phyloP scores from a whole-genome alignment of 2,113 vertebrate genomes.

The Cyprinodon tularosa region DNA sequence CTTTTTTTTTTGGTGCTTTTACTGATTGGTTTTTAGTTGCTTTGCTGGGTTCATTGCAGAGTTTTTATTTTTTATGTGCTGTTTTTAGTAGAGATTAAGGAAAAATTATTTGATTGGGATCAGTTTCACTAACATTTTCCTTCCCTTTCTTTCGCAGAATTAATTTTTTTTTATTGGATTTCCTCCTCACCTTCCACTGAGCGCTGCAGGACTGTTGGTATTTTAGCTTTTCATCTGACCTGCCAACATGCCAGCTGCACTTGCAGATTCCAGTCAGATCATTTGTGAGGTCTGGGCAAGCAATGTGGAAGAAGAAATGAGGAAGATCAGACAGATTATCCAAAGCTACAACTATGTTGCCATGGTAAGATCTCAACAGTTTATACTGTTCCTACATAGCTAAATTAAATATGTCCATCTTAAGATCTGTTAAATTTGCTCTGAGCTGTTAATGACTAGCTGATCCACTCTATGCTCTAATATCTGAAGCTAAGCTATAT shows the following conservation, averaged over 20 bases:
- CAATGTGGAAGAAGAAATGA: slow-evolving; percentile 98
- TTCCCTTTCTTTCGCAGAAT: slow-evolving; percentile 7
- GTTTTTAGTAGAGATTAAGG: too few relatives aligned
- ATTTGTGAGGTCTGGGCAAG: slow-evolving; percentile 99
- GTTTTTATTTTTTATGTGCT: too few relatives aligned
- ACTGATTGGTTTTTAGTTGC: too few relatives aligned
- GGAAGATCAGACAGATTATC: slow-evolving; percentile 95
- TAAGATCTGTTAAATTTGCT: too few relatives aligned
- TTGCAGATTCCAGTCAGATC: slow-evolving; percentile 96
- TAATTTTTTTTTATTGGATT: slow-evolving; percentile 7
- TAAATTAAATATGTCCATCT: too few relatives aligned
- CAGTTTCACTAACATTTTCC: neutral
- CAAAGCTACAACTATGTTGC: slow-evolving; percentile 98
- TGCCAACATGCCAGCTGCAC: slow-evolving; percentile 94
- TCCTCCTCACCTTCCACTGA: neutral
- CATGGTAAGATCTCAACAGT: slow-evolving; percentile 82
- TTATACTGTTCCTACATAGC: too few relatives aligned
- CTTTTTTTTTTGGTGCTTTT: too few relatives aligned
- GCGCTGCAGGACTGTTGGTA: slow-evolving; percentile 46
- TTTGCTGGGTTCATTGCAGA: too few relatives aligned
- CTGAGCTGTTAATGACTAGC: neutral
- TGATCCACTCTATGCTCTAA: neutral
- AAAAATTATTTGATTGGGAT: too few relatives aligned
- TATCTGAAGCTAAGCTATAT: neutral
- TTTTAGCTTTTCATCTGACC: slow-evolving; percentile 51